phyloP scores from a whole-genome alignment of 1,140 invertebrate species.

The Diprion similis region DNA sequence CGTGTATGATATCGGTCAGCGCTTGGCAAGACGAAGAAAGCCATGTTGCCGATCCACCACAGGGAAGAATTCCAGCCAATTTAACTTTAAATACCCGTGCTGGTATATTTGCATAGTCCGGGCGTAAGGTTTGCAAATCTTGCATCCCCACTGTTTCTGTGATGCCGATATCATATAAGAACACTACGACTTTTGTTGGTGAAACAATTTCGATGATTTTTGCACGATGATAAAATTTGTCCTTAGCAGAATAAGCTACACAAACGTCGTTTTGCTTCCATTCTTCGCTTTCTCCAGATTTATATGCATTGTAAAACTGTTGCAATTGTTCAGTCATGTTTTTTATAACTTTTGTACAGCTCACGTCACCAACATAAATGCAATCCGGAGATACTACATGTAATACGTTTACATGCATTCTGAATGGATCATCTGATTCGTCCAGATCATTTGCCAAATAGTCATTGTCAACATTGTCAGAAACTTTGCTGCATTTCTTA shows the following conservation, averaged over 20 bases:
- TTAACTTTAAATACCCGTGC: constrained; percentile 64
- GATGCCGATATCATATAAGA: constrained; percentile 63
- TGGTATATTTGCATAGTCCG: constrained; percentile 52
- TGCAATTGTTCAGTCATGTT: constrained; percentile 58
- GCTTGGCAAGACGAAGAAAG: constrained; percentile 60
- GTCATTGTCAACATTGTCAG: background rate
- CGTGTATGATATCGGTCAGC: constrained; percentile 60
- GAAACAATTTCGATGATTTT: constrained; percentile 54
- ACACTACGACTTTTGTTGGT: constrained; percentile 50
- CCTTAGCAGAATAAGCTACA: constrained; percentile 55
- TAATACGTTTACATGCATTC: constrained; percentile 58
- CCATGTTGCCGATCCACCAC: constrained; percentile 61
- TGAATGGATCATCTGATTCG: constrained; percentile 62
- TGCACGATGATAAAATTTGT: constrained; percentile 62
- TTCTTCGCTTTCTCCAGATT: constrained; percentile 34
- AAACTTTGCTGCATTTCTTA: background rate
- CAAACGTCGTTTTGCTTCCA: constrained; percentile 60
- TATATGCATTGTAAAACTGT: constrained; percentile 55
- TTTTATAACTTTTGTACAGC: constrained; percentile 50
- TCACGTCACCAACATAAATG: constrained; percentile 60
- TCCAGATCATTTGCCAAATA: constrained; percentile 32
- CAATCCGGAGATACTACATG: constrained; percentile 60
- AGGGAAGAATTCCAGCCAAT: constrained; percentile 63
- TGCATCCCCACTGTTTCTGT: constrained; percentile 53
- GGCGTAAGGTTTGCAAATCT: constrained; percentile 53